Percentiles rank a stretch among this genome's conserved stretches.
Conservation (phyloP, 37 sponge, comb jelly and placozoan genomes). For the Cliona cf. orientalis region DNA sequence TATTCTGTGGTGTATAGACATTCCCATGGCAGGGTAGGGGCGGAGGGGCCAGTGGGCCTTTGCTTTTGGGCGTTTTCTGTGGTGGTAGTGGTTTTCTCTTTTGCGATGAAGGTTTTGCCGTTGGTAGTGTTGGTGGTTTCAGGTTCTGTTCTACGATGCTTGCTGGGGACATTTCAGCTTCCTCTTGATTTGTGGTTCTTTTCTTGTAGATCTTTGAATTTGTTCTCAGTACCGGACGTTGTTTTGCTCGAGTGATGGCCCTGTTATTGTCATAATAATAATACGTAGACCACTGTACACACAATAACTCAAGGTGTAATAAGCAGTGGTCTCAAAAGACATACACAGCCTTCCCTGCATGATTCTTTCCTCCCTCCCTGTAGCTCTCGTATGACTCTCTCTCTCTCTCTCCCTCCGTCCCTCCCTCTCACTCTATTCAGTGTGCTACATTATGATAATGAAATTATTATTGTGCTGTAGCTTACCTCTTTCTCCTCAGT, state of each 20-base stretch:
- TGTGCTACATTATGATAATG: too few relatives aligned
- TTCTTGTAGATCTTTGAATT: not conserved
- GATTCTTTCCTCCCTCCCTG: too few relatives aligned
- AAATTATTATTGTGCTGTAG: not conserved
- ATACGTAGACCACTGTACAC: not conserved
- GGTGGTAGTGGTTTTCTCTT: not conserved
- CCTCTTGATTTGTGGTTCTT: not conserved
- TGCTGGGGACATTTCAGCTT: too few relatives aligned
- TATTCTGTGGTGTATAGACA: too few relatives aligned
- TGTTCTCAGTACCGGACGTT: not conserved
- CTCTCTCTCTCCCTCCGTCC: too few relatives aligned
- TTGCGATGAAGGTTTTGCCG: not conserved
- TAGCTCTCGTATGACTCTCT: too few relatives aligned
- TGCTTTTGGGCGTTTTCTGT: not conserved
- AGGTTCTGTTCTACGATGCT: too few relatives aligned
- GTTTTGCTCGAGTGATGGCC: not conserved
- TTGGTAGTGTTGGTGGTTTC: not conserved
- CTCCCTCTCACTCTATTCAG: too few relatives aligned
- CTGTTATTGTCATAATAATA: not conserved
- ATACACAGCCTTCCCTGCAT: not conserved
- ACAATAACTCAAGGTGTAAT: not conserved
- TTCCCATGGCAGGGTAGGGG: too few relatives aligned
- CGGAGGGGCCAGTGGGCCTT: not conserved
- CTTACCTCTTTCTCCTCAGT: constrained; percentile 5
- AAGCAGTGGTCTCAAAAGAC: not conserved